Evolutionary conservation across 2,113 vertebrate species (phyloP).

Genomic region (Odobenus rosmarus): DNA sequence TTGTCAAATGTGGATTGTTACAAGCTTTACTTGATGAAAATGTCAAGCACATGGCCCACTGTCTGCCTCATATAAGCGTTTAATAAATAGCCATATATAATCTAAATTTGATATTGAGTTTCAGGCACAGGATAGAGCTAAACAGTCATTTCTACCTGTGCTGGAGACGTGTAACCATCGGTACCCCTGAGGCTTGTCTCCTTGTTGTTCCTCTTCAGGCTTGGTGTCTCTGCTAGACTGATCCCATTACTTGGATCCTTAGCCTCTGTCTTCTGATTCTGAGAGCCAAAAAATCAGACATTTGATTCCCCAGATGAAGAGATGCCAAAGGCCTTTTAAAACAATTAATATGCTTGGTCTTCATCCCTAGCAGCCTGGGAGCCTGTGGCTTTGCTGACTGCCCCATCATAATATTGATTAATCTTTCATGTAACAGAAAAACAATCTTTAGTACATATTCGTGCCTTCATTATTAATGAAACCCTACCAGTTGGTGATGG

Average conservation of each 20-base stretch:
- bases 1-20: background rate
- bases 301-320: background rate
- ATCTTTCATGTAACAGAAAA: constrained; percentile 45
- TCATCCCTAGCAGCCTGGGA: background rate
- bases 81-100: background rate
- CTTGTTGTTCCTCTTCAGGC: background rate
- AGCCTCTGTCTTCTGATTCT: background rate
- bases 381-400: constrained; percentile 13
- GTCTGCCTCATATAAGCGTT: background rate
- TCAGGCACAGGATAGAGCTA: background rate
- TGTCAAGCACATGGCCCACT: no score
- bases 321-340: background rate
- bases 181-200: background rate
- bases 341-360: constrained; percentile 43
- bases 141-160: background rate
- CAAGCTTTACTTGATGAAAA: background rate
- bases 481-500: background rate
- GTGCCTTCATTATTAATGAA: constrained; percentile 47
- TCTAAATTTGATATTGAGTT: background rate
- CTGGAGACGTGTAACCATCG: background rate
- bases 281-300: background rate
- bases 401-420: constrained; percentile 46
- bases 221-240: background rate
- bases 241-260: background rate
- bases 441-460: constrained; percentile 31